phyloP scores from a whole-genome alignment of 2,113 vertebrate genomes.

The Natator depressus region DNA sequence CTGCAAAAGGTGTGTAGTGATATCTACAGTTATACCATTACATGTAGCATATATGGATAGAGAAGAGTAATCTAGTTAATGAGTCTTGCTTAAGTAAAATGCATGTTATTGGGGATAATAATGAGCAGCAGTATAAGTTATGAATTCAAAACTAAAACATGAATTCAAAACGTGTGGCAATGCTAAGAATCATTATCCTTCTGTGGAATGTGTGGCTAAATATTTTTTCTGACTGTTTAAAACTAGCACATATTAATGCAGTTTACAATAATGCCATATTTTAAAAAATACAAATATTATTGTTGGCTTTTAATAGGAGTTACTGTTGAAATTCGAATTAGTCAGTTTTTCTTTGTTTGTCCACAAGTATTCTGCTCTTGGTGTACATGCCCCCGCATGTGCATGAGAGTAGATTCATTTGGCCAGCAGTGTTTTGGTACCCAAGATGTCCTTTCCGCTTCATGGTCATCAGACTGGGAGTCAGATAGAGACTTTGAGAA shows the following conservation, averaged over 20 bases:
- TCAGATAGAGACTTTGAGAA: too few relatives aligned
- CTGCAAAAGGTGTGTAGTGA: not conserved
- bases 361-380: too few relatives aligned
- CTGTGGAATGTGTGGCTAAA: not conserved
- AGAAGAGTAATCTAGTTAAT: not conserved
- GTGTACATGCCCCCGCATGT: too few relatives aligned
- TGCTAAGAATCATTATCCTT: not conserved
- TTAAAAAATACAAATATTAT: not conserved
- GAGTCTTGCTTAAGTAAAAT: not conserved
- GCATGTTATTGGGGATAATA: not conserved
- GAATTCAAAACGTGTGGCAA: not conserved
- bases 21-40: not conserved
- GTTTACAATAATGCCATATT: not conserved
- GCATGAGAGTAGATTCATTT: too few relatives aligned
- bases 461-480: too few relatives aligned
- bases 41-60: not conserved
- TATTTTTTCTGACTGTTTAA: not conserved
- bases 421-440: too few relatives aligned
- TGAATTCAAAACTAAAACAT: not conserved
- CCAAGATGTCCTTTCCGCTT: too few relatives aligned
- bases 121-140: not conserved
- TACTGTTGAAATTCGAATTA: not conserved
- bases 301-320: not conserved
- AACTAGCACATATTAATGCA: not conserved
- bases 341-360: too few relatives aligned